Evolutionary conservation across 2,113 vertebrate species (phyloP), one percentile per base, ranked within the genome.

Genomic region (Raphicerus campestris): DNA sequence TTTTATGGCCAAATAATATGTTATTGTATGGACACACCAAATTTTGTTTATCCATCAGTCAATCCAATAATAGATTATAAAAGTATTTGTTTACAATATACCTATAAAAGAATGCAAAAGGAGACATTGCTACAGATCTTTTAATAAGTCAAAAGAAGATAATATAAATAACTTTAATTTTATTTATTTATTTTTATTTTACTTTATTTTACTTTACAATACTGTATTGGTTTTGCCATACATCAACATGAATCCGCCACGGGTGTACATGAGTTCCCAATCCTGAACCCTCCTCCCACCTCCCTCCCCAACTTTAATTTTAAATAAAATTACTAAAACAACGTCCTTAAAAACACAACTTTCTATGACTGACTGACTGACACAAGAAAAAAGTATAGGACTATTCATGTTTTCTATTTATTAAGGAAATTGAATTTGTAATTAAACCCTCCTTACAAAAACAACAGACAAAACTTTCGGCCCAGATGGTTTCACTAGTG

Each of bases 401-500:
- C 49, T 66, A 82, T 47, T 93, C 49, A 70, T 7, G 70, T 87
- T 82, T 92, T 81, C 61, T 58, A 17, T 89, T 78, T 89, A 89
- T 93, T 77, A 60, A 80, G 77, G 26, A 91, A 91, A 75, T 35
- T 78, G 26, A 97, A 87, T 75, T 95, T 93, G 16, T 94, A n/a
- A 63, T 92, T 82, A 92, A 96, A 92, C 42, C 35, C 28, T 53
- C 82, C 49, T 75, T 89, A 49, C 3, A 51, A 60, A 35, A 16
- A 63, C 75, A 63, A n/a, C 53, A 61, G 87, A 81, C 53, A 61
- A 22, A 70, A 78, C n/a, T 78, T 20, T 16, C 80, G 9, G 73
- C 13, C 32, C 35, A n/a, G 22, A 70, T 93, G 6, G 63, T 93
- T 96, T 89, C 58, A 1, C 30, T 86, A 60, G 32, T 60, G 61